Conservation (phyloP, 2,797 vertebrate species). For the Dendrocincla fuliginosa region DNA sequence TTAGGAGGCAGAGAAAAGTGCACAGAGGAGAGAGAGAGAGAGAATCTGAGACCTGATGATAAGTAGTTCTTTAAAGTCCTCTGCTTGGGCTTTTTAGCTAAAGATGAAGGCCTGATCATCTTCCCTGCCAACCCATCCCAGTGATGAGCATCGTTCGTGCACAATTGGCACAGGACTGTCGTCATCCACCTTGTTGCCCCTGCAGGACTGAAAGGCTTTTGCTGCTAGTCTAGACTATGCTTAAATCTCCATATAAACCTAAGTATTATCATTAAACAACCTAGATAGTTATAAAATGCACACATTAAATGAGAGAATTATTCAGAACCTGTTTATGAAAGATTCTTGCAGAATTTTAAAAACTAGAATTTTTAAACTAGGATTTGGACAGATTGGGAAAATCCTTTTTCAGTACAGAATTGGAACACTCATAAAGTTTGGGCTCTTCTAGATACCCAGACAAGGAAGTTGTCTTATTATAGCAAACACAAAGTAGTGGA, state of each 20-base stretch:
- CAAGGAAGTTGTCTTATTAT: background rate
- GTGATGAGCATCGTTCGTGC: background rate
- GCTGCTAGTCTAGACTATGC: background rate
- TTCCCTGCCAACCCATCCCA: background rate
- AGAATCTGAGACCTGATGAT: background rate
- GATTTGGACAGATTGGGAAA: background rate
- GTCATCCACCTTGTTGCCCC: background rate
- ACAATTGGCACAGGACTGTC: background rate
- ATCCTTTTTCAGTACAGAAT: background rate
- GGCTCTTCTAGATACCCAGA: background rate
- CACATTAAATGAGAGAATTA: conserved; percentile 1
- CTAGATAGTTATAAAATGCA: background rate
- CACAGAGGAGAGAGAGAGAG: background rate
- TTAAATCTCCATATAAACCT: background rate
- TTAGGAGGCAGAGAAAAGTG: background rate
- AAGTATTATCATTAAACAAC: background rate
- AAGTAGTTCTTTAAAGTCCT: background rate
- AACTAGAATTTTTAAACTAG: background rate
- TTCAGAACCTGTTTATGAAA: background rate
- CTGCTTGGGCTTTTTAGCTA: background rate
- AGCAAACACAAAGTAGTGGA: background rate
- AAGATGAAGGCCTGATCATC: background rate
- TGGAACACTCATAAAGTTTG: background rate
- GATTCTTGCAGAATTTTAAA: background rate
- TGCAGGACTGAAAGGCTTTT: background rate